Base-by-base conservation (phyloP, 2,888 invertebrate species). In the Steinernema carpocapsae region DNA sequence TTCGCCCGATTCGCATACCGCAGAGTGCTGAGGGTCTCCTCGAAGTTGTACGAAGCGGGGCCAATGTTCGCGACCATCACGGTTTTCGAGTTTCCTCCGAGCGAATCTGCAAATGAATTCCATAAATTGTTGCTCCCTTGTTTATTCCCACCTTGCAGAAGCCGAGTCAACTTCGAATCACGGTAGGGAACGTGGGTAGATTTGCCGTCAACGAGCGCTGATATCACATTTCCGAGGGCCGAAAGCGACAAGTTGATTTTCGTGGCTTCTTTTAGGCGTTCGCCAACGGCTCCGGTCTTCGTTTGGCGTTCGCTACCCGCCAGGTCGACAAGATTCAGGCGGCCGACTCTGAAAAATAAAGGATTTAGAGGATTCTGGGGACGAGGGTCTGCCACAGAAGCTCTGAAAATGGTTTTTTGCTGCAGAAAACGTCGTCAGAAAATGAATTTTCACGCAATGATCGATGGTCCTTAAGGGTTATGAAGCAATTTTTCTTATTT, bases 51-150 rank as follows among this genome's bases (percentile, higher is more conserved):
- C 82, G 93, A 93, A 24, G 97, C 97, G 32, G 99, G 99, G 0
- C 97, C 97, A 86, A 99, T 93, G 89, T 97, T 97, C 12, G 99
- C 99, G 73, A 99, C 94, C 97, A 99, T 99, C 74, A 99, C 94
- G 0, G 99, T 99, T 89, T 95, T 95, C 59, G 97, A 95, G 90
- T 97, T 97, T 12, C 99, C 99, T 74, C 99, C 99, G 64, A 99
- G 90, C 0, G 97, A 97, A 90, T 99, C 97, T 82, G 72, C 32
- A 42, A 77, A 56, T 7, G 7, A 56, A 12, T 56, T 24, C 22
- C n/a, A 24, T n/a, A n/a, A n/a, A n/a, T n/a, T n/a, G n/a, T n/a
- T n/a, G n/a, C n/a, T n/a, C n/a, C n/a, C n/a, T n/a, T n/a, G n/a
- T n/a, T n/a, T n/a, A 6, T 0, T 2, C 37, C 48, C n/a, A 81